Conservation (phyloP, 2,888 invertebrate genomes). For the Parascotia fuliginaria region DNA sequence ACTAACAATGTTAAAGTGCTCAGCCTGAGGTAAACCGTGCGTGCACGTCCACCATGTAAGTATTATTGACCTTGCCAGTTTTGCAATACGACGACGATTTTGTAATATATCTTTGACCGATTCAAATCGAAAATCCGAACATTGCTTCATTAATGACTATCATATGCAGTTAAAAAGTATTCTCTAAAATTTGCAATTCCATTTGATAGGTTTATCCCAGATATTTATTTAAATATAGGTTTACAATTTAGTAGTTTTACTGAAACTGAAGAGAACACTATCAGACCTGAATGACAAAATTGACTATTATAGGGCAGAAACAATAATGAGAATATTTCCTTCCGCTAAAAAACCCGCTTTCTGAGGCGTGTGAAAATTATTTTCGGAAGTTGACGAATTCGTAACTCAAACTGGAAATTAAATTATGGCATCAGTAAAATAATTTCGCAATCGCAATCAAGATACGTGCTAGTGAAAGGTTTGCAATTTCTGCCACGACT, state of each 20-base stretch:
- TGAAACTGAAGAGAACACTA: neutral
- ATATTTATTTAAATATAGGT: too few species aligned
- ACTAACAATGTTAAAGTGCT: slow-evolving; percentile 35
- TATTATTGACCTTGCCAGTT: slow-evolving; percentile 45
- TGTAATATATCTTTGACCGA: slow-evolving; percentile 26
- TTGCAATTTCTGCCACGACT: slow-evolving; percentile 64
- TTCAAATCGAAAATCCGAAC: slow-evolving; percentile 21
- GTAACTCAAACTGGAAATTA: slow-evolving; percentile 9
- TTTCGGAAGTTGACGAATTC: slow-evolving; percentile 11
- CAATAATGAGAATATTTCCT: slow-evolving; percentile 3
- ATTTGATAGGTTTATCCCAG: too few species aligned
- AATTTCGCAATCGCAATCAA: slow-evolving; percentile 20
- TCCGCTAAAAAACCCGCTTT: slow-evolving; percentile 2
- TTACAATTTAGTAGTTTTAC: too few species aligned
- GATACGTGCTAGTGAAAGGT: slow-evolving; percentile 67
- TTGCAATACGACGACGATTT: slow-evolving; percentile 41
- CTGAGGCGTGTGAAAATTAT: slow-evolving; percentile 12
- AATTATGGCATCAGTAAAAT: slow-evolving; percentile 9
- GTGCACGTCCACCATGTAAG: slow-evolving; percentile 43
- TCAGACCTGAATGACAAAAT: neutral
- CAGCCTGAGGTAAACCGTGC: slow-evolving; percentile 45
- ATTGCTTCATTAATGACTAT: slow-evolving; percentile 28
- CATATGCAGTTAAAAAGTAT: too few species aligned
- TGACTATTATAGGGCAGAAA: neutral
- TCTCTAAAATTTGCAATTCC: too few species aligned